Evolutionary conservation across 2,797 vertebrate species (phyloP), one percentile per base, ranked within the genome.

Genomic region (Champsocephalus esox): DNA sequence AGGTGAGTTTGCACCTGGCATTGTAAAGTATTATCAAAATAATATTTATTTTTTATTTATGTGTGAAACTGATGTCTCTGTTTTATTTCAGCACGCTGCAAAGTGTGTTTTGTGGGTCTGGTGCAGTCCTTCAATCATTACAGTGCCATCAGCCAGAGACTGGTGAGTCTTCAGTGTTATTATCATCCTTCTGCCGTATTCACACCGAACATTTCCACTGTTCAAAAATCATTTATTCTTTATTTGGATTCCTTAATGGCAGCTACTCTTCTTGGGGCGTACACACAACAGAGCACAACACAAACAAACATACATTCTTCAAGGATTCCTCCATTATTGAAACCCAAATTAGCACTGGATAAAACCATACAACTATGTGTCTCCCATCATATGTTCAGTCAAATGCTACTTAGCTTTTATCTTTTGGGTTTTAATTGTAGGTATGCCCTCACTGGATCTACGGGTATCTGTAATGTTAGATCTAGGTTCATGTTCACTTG

Each of bases 51-150:
- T 10, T 11, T 8, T 0, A 50, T 16, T 34, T 57, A 61, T 6
- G 21, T 4, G 2, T 63, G 10, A 48, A 24, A n/a, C 19, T 63
- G 21, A 12, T 72, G 3, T 69, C 1, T 38, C 0, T 66, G 3
- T 28, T 78, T 50, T 0, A 21, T 16, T 6, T 13, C 85, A 99
- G 98, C 96, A 13, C 94, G 95, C 62, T 97, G 97, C 84, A 97
- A 90, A 91, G 97, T 99, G 66, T 98, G 96, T 74, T 97, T 99
- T 21, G 79, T 99, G 89, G 97, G 95, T 5, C 92, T 99, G 48
- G 90, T 95, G 4, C 98, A 99, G 92, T 98, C 98, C 21, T 98
- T 98, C 92, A 98, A 96, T 73, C 98, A 99, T 88, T 99, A 99
- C 82, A 97, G 46, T 85, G 88, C 96, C 0, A 94, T 99, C 41